Conservation (phyloP, 2,113 vertebrate genomes). For the Callorhinus ursinus region DNA sequence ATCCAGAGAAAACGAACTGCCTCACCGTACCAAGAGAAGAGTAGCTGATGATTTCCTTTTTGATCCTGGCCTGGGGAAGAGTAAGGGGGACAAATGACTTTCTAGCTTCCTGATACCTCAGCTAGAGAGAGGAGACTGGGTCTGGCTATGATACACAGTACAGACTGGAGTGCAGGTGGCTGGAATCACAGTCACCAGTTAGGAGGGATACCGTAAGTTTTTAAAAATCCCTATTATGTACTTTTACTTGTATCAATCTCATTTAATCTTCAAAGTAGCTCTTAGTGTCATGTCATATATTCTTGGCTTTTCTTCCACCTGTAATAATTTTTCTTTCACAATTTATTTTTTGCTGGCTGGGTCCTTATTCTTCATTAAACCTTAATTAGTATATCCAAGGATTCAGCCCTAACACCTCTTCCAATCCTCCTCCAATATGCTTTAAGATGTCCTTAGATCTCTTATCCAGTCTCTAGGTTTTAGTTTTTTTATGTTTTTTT, state of each 20-base stretch:
- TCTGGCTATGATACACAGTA: not conserved
- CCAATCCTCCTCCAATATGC: not conserved
- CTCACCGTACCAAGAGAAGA: not conserved
- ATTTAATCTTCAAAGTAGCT: constrained; percentile 1
- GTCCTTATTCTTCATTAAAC: constrained; percentile 7
- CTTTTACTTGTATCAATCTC: not conserved
- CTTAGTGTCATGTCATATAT: not conserved
- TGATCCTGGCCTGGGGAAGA: not conserved
- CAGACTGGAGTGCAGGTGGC: not conserved
- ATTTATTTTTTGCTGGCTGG: not conserved
- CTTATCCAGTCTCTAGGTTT: not conserved
- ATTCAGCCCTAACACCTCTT: not conserved
- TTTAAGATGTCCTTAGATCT: not conserved
- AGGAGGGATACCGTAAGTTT: not conserved
- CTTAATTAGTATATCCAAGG: not conserved
- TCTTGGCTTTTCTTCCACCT: not conserved
- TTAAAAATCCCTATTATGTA: not conserved
- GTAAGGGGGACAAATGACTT: not conserved
- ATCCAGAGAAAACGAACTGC: not conserved
- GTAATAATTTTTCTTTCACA: not conserved
- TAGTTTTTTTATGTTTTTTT: no score
- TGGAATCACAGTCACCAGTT: not conserved
- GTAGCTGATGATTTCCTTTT: not conserved
- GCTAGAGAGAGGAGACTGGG: not conserved
- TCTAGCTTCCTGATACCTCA: not conserved